These are phyloP conservation scores for Eulemur rubriventer DNA, from an alignment of 2,797 vertebrate genomes.

Conservation along the genomic window DNA sequence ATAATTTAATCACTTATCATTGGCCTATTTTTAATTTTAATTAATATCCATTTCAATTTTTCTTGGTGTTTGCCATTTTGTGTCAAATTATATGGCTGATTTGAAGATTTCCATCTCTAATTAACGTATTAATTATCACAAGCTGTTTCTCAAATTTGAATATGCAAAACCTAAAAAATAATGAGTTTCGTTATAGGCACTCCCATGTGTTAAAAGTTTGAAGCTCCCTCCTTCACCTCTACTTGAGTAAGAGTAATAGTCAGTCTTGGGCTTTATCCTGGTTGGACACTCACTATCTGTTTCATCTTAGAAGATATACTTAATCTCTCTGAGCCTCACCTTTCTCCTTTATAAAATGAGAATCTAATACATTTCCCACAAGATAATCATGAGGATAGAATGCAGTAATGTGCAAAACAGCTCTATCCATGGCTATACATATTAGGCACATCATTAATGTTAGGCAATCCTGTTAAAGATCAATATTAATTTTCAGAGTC, in stretches of 20 bases:
- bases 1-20: neutral
- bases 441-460: neutral
- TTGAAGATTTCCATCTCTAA: conserved; percentile 43
- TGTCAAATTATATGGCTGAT: neutral
- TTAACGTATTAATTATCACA: conserved; percentile 30
- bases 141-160: conserved; percentile 23
- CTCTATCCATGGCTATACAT: neutral
- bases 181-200: neutral
- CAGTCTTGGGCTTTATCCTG: neutral
- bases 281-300: neutral
- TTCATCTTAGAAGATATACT: neutral
- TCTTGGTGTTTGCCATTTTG: conserved; percentile 4
- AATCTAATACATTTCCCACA: neutral
- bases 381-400: neutral
- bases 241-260: neutral
- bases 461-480: neutral
- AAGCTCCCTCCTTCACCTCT: neutral
- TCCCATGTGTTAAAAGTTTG: neutral
- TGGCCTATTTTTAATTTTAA: conserved; percentile 29
- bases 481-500: neutral
- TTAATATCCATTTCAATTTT: conserved; percentile 17
- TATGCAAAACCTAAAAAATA: neutral
- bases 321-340: neutral
- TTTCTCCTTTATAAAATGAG: neutral
- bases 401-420: neutral